These are phyloP conservation scores for Natrix natrix DNA, from an alignment of 2,797 vertebrate genomes.

Conservation along the genomic window DNA sequence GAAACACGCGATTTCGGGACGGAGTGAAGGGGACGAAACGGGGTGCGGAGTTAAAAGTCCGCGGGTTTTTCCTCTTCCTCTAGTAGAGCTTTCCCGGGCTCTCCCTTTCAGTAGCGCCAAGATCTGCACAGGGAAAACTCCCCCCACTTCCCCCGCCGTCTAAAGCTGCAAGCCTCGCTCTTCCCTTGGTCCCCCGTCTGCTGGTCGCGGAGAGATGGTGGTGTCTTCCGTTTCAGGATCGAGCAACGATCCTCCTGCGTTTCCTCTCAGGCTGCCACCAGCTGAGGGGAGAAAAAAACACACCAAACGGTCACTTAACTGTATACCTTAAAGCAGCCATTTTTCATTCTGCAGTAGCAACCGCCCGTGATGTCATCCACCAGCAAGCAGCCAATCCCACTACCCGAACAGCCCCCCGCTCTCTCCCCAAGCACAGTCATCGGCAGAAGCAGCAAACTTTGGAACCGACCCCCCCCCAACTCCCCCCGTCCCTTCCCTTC, in stretches of 20 bases:
- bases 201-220: not conserved
- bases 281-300: not conserved
- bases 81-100: not conserved
- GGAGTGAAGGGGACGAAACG: not conserved
- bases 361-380: constrained; percentile 61
- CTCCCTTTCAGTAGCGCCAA: constrained; percentile 11
- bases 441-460: constrained; percentile 14
- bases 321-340: constrained; percentile 49
- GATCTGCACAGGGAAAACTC: not conserved
- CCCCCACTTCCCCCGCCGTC: not conserved
- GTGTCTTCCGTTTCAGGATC: not conserved
- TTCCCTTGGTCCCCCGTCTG: not conserved
- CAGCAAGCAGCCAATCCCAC: not conserved
- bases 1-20: not conserved
- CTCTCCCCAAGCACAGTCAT: not conserved
- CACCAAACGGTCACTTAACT: not conserved
- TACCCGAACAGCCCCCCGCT: no score
- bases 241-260: not conserved
- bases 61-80: not conserved
- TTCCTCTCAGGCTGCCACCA: not conserved
- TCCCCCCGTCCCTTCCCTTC: not conserved
- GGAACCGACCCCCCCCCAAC: not conserved
- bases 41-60: not conserved
- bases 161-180: not conserved
- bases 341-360: constrained; percentile 54